Evolutionary conservation across 2,888 invertebrate genomes (phyloP).

Genomic region (Mamestra brassicae): DNA sequence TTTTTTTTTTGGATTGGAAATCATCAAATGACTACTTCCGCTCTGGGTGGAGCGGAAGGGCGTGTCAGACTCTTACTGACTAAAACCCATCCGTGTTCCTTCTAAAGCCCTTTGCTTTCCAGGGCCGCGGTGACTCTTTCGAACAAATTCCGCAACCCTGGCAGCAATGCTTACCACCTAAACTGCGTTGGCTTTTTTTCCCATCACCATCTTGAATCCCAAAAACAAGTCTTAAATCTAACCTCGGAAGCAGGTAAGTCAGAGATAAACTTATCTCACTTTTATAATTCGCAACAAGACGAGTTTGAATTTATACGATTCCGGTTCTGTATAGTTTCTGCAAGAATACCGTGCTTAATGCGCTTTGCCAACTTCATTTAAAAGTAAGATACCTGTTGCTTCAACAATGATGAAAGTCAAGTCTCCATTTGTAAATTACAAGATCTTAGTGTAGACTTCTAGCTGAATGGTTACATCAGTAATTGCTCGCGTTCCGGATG

Average conservation of each 20-base stretch:
- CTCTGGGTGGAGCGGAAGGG: too few relatives aligned
- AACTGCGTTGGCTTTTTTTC: background rate
- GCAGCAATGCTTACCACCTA: too few relatives aligned
- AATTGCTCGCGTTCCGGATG: conserved; percentile 31
- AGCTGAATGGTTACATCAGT: conserved; percentile 40
- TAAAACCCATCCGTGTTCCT: too few relatives aligned
- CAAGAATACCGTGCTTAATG: conserved; percentile 39
- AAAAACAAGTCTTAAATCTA: conserved; percentile 17
- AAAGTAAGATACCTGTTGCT: conserved; percentile 48
- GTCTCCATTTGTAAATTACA: conserved; percentile 32
- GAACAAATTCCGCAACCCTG: too few relatives aligned
- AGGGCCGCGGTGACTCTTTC: too few relatives aligned
- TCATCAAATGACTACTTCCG: too few relatives aligned
- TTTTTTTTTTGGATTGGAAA: too few relatives aligned
- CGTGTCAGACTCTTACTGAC: too few relatives aligned
- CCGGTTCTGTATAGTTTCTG: conserved; percentile 41
- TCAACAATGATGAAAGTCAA: conserved; percentile 51
- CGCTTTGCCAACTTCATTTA: conserved; percentile 47
- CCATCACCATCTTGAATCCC: background rate
- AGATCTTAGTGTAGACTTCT: conserved; percentile 18
- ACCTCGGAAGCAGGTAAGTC: conserved; percentile 17
- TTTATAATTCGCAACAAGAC: conserved; percentile 17
- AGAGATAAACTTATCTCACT: conserved; percentile 11
- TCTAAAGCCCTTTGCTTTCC: too few relatives aligned
- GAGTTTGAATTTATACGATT: conserved; percentile 30